Percentiles rank a stretch among this genome's conserved stretches.
Evolutionary conservation across 2,113 vertebrate species (phyloP).

Genomic region (Calyptommatus sinebrachiatus): DNA sequence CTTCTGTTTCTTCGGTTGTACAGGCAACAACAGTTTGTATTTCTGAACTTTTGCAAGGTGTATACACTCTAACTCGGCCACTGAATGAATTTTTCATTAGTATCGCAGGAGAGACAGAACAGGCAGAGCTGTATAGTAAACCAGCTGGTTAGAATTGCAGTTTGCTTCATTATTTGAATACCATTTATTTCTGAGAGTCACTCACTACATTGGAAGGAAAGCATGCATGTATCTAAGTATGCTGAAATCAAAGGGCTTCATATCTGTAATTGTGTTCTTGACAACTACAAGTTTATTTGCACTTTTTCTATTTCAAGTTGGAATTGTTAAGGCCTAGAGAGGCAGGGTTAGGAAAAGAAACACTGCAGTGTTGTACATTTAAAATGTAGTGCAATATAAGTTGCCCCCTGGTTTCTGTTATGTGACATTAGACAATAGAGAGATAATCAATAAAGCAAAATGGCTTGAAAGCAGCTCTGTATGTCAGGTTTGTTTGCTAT

Average conservation of each 20-base stretch:
- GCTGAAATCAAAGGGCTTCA: background rate
- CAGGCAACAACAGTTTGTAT: background rate
- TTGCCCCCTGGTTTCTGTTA: too few species aligned
- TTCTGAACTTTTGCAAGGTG: background rate
- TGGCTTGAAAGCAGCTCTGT: background rate
- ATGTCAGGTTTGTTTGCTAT: background rate
- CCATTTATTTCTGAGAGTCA: background rate
- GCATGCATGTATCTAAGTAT: background rate
- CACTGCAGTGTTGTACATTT: background rate
- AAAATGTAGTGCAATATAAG: too few species aligned
- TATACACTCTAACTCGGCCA: background rate
- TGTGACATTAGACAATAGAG: background rate
- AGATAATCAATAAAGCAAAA: background rate
- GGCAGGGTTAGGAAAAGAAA: background rate
- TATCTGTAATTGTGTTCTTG: background rate
- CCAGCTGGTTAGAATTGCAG: background rate
- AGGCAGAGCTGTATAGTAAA: background rate
- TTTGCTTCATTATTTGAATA: background rate
- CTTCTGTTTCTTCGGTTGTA: background rate
- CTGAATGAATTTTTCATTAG: background rate
- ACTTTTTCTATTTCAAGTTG: background rate
- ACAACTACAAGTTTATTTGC: background rate
- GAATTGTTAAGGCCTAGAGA: background rate
- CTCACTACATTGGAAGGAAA: background rate
- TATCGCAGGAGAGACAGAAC: background rate